Base-by-base conservation (phyloP, 2,888 invertebrate species). In the Eretmocerus hayati region DNA sequence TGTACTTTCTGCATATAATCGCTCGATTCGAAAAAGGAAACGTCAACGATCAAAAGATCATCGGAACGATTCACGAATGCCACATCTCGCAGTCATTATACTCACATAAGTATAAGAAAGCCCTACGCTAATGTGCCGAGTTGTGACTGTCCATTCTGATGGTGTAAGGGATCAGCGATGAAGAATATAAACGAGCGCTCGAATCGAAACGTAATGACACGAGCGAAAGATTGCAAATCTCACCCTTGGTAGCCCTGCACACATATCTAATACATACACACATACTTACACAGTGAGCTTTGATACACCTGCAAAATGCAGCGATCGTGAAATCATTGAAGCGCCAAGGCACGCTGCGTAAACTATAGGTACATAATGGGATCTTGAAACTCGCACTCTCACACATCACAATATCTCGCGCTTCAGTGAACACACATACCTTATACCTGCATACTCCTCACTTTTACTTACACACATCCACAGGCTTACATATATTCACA, bases 261-360 rank as follows among this genome's bases (percentile, higher is more conserved):
- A n/a, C n/a, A n/a, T n/a, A n/a, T n/a, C n/a, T n/a, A n/a, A n/a
- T n/a, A n/a, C n/a, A n/a, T n/a, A n/a, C n/a, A n/a, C n/a, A n/a
- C n/a, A n/a, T n/a, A n/a, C n/a, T n/a, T n/a, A n/a, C n/a, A n/a
- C n/a, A n/a, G n/a, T n/a, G n/a, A n/a, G 26, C 26, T 26, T 11
- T 9, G 26, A 6, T 18, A n/a, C 11, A 18, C 16, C 15, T 21
- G 26, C 26, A 11, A n/a, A n/a, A n/a, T n/a, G n/a, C 42, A 35
- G 48, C 43, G 30, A 43, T 48, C 39, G 48, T 37, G 41, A 49
- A 49, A 44, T 44, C 48, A 44, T 39, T 42, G 33, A 32, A 33
- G 33, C 26, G 30, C 35, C 18, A 31, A 31, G 42, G 26, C 21
- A 42, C 37, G 47, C 26, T 37, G 35, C n/a, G n/a, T n/a, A n/a